Evolutionary conservation across 2,888 invertebrate species (phyloP), one percentile per base, ranked within the genome.

Genomic region (Drosophila neutralis): DNA sequence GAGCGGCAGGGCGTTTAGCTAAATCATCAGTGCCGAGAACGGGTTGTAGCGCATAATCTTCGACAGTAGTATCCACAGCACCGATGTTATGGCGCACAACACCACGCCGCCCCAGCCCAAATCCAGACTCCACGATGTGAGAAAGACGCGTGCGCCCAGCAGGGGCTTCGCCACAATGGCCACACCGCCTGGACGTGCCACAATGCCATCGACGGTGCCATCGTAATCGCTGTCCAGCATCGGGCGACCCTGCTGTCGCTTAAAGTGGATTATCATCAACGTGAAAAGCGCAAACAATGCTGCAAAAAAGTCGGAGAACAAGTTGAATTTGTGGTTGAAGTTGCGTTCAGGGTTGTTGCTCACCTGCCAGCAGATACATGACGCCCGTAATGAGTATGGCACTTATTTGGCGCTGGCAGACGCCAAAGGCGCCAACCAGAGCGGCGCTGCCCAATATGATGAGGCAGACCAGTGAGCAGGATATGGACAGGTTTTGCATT

Each of bases 401-500:
- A 88, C 98, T 98, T 91, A 98, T 98, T 94, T 98, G 98, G 90
- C 97, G 97, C 92, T 97, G 96, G 91, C 97, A 96, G 31, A 98
- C 95, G 7, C 98, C 98, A 92, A 98, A 97, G 54, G 96, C 95
- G 27, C 98, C 98, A 4, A 98, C 97, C 66, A 98, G 94, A 6
- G 97, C 97, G 0, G 98, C 97, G 82, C 97, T 96, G 57, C 97
- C 97, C 77, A 98, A 93, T 69, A 98, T 96, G 87, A 98, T 98
- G 62, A 98, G 94, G 89, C 98, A 97, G 7, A 98, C 98, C 83
- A 98, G 94, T 54, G 98, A 97, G 93, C 98, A 98, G 15, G 98
- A 98, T 93, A 98, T 98, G 67, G 98, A 98, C 78, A 98, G 94
- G 93, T 98, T 98, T 94, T 98, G 98, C 97, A 98, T 98, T 90